These are phyloP conservation scores for Sphaeramia orbicularis DNA, from an alignment of 2,797 vertebrate species.

Conservation along the genomic window DNA sequence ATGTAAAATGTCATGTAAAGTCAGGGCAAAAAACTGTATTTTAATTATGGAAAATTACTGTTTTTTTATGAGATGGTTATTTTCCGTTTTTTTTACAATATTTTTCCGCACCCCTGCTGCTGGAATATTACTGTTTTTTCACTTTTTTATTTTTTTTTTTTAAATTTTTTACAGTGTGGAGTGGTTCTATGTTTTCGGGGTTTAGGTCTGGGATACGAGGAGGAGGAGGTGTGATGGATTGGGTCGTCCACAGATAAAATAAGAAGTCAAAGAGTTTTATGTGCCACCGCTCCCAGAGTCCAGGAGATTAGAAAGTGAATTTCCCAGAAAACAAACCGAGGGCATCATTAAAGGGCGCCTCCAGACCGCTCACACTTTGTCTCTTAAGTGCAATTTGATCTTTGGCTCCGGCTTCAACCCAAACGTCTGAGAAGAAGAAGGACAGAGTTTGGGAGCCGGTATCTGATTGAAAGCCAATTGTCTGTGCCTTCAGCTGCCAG, in stretches of 20 bases:
- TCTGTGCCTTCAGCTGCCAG: slow-evolving; percentile 47
- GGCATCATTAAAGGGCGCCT: slow-evolving; percentile 69
- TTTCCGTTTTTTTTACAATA: too few relatives aligned
- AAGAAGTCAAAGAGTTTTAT: slow-evolving; percentile 78
- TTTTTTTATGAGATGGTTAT: too few relatives aligned
- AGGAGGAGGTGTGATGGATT: slow-evolving; percentile 79
- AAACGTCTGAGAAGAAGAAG: slow-evolving; percentile 53
- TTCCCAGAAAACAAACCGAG: slow-evolving; percentile 81
- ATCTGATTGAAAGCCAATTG: slow-evolving; percentile 66
- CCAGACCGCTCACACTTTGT: slow-evolving; percentile 59
- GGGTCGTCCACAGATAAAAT: slow-evolving; percentile 81
- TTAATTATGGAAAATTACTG: too few relatives aligned
- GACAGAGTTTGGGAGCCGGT: slow-evolving; percentile 41
- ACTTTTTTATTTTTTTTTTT: too few relatives aligned
- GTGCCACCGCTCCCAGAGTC: slow-evolving; percentile 64
- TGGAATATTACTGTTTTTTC: too few relatives aligned
- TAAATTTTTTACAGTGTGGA: too few relatives aligned
- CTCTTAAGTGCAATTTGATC: slow-evolving; percentile 76
- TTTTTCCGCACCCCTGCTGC: too few relatives aligned
- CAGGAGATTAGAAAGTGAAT: slow-evolving; percentile 78
- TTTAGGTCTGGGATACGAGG: slow-evolving; percentile 10
- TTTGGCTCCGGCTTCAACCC: slow-evolving; percentile 65
- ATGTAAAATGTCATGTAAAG: too few relatives aligned
- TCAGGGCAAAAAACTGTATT: too few relatives aligned
- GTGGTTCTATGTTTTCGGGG: slow-evolving; percentile 45